These are phyloP conservation scores for Pedicia rivosa DNA, from an alignment of 2,888 invertebrate genomes.

Conservation along the genomic window DNA sequence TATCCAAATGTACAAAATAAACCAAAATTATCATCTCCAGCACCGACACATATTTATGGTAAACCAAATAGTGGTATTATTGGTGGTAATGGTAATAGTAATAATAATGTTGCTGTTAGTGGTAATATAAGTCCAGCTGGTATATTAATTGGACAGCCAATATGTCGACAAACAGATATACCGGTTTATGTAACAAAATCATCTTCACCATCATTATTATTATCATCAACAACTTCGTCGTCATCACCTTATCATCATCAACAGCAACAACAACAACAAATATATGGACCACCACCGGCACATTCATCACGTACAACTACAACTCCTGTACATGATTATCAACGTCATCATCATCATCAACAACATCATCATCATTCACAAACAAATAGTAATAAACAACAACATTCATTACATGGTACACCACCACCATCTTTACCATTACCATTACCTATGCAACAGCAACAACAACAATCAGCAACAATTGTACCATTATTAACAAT, in stretches of 20 bases:
- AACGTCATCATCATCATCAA: constrained; percentile 30
- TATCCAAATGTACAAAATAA: constrained; percentile 19
- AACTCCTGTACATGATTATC: constrained; percentile 35
- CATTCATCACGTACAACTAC: constrained; percentile 26
- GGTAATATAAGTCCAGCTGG: constrained; percentile 34
- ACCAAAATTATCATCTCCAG: constrained; percentile 60
- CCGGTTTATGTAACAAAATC: constrained; percentile 34
- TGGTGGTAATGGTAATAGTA: no score
- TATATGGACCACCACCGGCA: constrained; percentile 38
- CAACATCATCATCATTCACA: no score
- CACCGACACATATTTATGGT: constrained; percentile 34
- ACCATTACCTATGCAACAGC: constrained; percentile 25
- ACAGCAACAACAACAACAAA: constrained; percentile 23
- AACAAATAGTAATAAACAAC: no score
- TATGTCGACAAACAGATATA: constrained; percentile 32
- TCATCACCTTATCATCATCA: background rate
- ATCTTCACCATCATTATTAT: constrained; percentile 33
- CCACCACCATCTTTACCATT: constrained; percentile 32
- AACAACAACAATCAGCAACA: no score
- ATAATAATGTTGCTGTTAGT: no score
- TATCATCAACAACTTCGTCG: no score
- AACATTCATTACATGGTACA: constrained; percentile 31
- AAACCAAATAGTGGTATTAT: no score
- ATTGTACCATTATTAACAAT: constrained; percentile 24
- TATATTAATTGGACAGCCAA: constrained; percentile 39